These are phyloP conservation scores for Epinephelus cyanopodus DNA, from an alignment of 2,113 vertebrate genomes.

Conservation along the genomic window DNA sequence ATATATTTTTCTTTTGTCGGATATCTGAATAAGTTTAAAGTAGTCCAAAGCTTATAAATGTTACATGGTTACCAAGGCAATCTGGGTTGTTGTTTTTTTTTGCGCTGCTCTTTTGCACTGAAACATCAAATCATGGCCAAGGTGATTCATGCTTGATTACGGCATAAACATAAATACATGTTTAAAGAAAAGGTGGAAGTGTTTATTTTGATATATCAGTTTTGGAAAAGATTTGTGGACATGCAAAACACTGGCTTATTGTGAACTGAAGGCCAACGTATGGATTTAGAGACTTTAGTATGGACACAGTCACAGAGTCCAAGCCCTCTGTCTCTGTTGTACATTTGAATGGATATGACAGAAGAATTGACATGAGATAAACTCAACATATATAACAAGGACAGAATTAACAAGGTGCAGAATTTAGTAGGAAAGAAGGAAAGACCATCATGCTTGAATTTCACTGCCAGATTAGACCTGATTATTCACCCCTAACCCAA, in stretches of 20 bases:
- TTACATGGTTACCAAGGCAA: not conserved
- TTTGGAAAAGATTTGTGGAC: not conserved
- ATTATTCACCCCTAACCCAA: constrained; percentile 60
- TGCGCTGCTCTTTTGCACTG: not conserved
- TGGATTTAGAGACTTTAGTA: not conserved
- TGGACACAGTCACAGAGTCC: not conserved
- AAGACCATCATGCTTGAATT: constrained; percentile 46
- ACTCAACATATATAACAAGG: not conserved
- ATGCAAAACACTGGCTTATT: not conserved
- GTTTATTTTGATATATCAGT: not conserved
- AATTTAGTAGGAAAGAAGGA: constrained; percentile 23
- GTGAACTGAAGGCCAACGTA: not conserved
- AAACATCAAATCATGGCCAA: not conserved
- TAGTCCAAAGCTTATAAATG: not conserved
- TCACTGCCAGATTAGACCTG: constrained; percentile 50
- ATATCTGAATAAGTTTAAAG: not conserved
- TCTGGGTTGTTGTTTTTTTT: not conserved
- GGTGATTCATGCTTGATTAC: not conserved
- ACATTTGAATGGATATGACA: not conserved
- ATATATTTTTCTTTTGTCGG: not conserved
- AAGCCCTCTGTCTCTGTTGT: not conserved
- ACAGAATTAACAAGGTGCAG: not conserved
- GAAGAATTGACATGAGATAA: not conserved
- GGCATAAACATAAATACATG: not conserved
- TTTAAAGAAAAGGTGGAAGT: not conserved